Base-by-base conservation (phyloP, 2,113 vertebrate species). In the Chaenocephalus aceratus region DNA sequence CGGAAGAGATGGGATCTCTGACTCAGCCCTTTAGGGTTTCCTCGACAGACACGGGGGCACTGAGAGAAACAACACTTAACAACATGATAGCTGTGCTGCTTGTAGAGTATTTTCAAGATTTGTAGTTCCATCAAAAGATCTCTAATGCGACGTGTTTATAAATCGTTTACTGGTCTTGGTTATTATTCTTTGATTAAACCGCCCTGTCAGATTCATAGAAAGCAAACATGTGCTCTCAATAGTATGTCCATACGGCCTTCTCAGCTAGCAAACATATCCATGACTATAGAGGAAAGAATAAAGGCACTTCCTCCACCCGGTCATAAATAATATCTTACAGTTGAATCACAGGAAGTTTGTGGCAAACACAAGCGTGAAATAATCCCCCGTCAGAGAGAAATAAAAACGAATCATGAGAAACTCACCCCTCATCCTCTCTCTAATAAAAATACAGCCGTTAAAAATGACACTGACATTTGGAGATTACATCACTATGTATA, bases 1-100 rank as follows among this genome's bases (percentile, higher is more conserved):
- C 89, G 94, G 94, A 95, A 94, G 94, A 92, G 94, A 95, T 94
- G 91, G 75, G 89, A 95, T 95, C 94, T 91, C 91, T 94, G 91
- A 93, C 90, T 93, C 89, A 91, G 88, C 91, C 93, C 92, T 93
- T 94, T 89, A 92, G 89, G 89, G 92, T 91, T 95, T 95, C 92
- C 94, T 95, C 87, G 75, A 92, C 81, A 88, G 90, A 91, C 92
- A 85, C 53, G 26, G 75, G 78, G 90, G 87, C 87, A 86, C 76
- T 81, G 70, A 44, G 58, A 63, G 62, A 63, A 75, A 67, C 77
- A 83, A 68, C 68, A 75, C 46, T 77, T 77, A 8, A 74, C 77
- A 75, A 66, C 68, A 69, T 8, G 70, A 66, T 69, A 41, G 45
- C 64, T n/a, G 59, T 72, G 23, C 51, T 56, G 76, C 59, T 78